Base-by-base conservation (phyloP, 2,888 invertebrate genomes). In the Plusia festucae region DNA sequence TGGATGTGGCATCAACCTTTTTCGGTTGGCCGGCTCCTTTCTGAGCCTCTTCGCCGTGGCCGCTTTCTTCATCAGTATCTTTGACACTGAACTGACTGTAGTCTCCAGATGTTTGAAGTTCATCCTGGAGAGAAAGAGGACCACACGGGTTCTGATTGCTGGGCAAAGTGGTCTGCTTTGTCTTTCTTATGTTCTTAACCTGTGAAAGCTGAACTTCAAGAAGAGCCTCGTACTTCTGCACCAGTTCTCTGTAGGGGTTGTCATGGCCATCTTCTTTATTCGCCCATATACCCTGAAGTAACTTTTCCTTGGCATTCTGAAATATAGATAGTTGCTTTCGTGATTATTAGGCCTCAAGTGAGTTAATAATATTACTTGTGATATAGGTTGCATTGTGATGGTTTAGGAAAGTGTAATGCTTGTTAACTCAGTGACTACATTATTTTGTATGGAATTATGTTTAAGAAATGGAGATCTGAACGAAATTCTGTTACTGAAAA, bases 181-280 rank as follows among this genome's bases (percentile, higher is more conserved):
- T 91, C 84, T 93, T 95, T 82, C 87, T 91, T 76, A 94, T 93
- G 73, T 93, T 95, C 83, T 93, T 96, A 55, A 95, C 95, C 64
- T 97, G 96, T 68, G 96, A 96, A 74, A 97, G 93, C 85, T 98
- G 97, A 49, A 97, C 97, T 87, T 97, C 97, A 32, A 98, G 92
- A 60, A 98, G 93, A 30, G 98, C 98, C 90, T 98, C 98, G 88
- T 98, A 98, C 88, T 98, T 98, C 88, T 98, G 97, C 59, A 98
- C 97, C 79, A 98, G 94, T 64, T 97, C 97, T 85, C 97, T 96
- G 91, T 98, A 98, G 0, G 97, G 97, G 89, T 97, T 97, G 72
- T 95, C 95, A 79, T 94, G 93, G 70, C 93, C 93, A 77, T 94
- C 93, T 84, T 93, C 94, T 84, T 94, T 95, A 81, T 95, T 95